These are phyloP conservation scores for Pyrochroa serraticornis DNA, from an alignment of 2,888 invertebrate species.

Conservation along the genomic window DNA sequence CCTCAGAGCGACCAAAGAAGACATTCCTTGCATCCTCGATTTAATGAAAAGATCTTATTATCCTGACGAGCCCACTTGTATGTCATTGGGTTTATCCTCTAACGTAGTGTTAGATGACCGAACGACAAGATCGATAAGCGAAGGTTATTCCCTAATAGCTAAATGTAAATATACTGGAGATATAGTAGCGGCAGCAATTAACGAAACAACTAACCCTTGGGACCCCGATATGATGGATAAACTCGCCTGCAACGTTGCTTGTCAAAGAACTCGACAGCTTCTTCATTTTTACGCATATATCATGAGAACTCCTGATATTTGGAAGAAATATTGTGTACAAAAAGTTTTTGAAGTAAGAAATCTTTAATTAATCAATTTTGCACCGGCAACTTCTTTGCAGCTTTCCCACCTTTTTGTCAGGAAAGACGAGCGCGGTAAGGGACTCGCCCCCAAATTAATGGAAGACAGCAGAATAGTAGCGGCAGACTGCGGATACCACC, in stretches of 20 bases:
- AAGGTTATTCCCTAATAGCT: conserved; percentile 42
- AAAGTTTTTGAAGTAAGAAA: conserved; percentile 61
- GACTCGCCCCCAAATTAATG: conserved; percentile 59
- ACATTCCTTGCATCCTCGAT: conserved; percentile 58
- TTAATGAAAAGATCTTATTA: conserved; percentile 62
- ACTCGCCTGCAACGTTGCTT: conserved; percentile 59
- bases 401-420: conserved; percentile 57
- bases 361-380: neutral
- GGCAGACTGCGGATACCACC: conserved; percentile 58
- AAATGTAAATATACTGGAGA: conserved; percentile 54
- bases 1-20: conserved; percentile 55
- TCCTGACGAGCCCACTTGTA: conserved; percentile 62
- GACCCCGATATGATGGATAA: conserved; percentile 61
- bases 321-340: conserved; percentile 55
- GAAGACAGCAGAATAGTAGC: conserved; percentile 55
- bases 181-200: conserved; percentile 60
- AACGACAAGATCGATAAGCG: conserved; percentile 24
- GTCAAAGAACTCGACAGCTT: conserved; percentile 56
- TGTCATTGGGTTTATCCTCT: conserved; percentile 58
- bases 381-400: neutral
- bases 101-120: conserved; percentile 42
- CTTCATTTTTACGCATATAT: conserved; percentile 63
- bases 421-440: conserved; percentile 59
- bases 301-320: conserved; percentile 59
- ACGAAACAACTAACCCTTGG: conserved; percentile 61